Evolutionary conservation across 1,140 invertebrate genomes (phyloP), one percentile per base, ranked within the genome.

Genomic region (Heliconius eleuchia): DNA sequence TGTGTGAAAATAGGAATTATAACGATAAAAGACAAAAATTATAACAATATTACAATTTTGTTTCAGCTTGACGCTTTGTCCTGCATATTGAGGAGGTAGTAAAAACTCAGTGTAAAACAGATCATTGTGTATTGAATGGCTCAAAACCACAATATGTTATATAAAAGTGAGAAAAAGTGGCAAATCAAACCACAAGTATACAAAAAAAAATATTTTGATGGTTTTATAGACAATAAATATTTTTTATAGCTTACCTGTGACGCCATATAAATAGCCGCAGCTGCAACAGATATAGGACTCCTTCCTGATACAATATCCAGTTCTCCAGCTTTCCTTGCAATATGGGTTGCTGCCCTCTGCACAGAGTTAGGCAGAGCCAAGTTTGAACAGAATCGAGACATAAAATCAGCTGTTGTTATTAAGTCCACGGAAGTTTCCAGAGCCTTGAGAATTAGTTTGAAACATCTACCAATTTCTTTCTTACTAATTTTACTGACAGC

Each of bases 251-350:
- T 19, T 82, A 97, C 97, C 95, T 99, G 98, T 60, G 98, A 99
- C 1, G 99, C 99, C 99, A 99, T 99, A 89, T 99, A 99, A 88
- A 99, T 99, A 72, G 99, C 99, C 71, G 99, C 99, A 52, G 99
- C 99, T 1, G 99, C 98, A 3, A 99, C 99, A 1, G 99, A 99
- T 84, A 99, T 99, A 0, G 99, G 99, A 84, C 99, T 99, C 88
- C 99, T 96, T n/a, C 99, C 99, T 80, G 99, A 98, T 16, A 99
- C 99, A 89, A 99, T 98, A 89, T 99, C 99, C 89, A 99, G 94
- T 89, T 99, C 99, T 0, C 99, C 98, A 71, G 99, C 99, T 93
- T 98, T 99, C 82, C 97, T 96, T 0, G 99, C 99, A 89, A 99
- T 99, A 88, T 99, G 97, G 9, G 99, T 99, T 0, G 99, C 99